Evolutionary conservation across 2,888 invertebrate species (phyloP).

Genomic region (Troides aeacus): DNA sequence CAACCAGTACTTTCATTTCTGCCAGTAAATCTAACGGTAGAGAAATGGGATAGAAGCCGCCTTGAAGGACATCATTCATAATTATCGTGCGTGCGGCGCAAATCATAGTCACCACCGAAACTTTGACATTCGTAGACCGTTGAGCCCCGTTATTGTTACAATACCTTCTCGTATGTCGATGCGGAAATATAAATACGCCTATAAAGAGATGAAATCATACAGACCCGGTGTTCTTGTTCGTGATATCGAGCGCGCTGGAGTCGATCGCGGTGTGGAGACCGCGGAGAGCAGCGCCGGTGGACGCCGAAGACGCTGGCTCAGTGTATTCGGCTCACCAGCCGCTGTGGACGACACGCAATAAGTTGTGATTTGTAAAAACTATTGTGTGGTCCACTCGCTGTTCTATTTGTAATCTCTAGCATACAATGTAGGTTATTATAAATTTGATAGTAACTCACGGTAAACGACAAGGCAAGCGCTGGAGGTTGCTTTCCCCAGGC

Average conservation of each 20-base stretch:
- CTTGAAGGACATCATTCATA: too few species aligned
- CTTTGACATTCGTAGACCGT: too few species aligned
- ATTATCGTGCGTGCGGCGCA: too few species aligned
- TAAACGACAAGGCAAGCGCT: slow-evolving; percentile 92
- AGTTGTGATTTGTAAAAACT: too few species aligned
- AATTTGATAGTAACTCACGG: slow-evolving; percentile 72
- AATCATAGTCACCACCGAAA: too few species aligned
- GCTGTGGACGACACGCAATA: slow-evolving; percentile 66
- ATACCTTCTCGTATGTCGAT: too few species aligned
- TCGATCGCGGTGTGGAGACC: slow-evolving; percentile 81
- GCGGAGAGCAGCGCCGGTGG: slow-evolving; percentile 85
- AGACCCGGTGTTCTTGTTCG: slow-evolving; percentile 63
- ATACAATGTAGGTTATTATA: neutral
- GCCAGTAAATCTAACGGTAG: too few species aligned
- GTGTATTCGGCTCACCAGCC: slow-evolving; percentile 90
- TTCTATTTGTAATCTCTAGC: neutral
- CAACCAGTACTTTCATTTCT: too few species aligned
- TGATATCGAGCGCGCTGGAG: slow-evolving; percentile 80
- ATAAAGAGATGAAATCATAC: slow-evolving; percentile 4
- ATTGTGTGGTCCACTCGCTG: too few species aligned
- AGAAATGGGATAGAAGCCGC: too few species aligned
- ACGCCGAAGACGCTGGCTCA: slow-evolving; percentile 84
- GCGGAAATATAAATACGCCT: too few species aligned
- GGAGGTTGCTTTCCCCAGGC: slow-evolving; percentile 89
- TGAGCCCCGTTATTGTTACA: too few species aligned